phyloP scores from a whole-genome alignment of 2,888 invertebrate genomes.

The Eudemis profundana region DNA sequence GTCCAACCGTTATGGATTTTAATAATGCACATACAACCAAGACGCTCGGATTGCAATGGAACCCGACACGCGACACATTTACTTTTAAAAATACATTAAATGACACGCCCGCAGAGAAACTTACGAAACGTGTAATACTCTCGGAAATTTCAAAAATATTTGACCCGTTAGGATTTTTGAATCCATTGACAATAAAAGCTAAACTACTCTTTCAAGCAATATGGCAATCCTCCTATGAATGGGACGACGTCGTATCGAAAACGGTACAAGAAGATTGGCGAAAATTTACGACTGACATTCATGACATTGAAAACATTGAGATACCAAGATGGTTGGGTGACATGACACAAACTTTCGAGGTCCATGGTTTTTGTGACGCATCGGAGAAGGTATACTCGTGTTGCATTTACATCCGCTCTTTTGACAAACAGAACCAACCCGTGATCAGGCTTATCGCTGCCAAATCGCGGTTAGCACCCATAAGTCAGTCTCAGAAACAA shows the following conservation, averaged over 20 bases:
- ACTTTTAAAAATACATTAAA: neutral
- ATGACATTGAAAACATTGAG: neutral
- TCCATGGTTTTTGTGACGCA: constrained; percentile 3
- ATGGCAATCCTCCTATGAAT: constrained; percentile 12
- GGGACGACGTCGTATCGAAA: constrained; percentile 7
- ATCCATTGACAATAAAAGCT: constrained; percentile 25
- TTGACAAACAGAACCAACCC: neutral
- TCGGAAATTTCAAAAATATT: constrained; percentile 23
- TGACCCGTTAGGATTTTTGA: constrained; percentile 34
- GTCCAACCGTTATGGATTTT: constrained; percentile 28
- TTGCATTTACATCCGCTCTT: neutral
- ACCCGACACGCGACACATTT: constrained; percentile 6
- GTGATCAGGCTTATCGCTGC: neutral
- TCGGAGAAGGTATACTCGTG: neutral
- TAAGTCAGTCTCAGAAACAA: neutral
- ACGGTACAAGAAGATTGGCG: neutral
- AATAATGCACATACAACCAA: constrained; percentile 27
- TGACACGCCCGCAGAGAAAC: neutral
- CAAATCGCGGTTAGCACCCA: neutral
- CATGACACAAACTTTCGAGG: neutral
- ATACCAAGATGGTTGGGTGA: constrained; percentile 13
- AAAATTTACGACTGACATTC: neutral
- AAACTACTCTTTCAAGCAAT: constrained; percentile 38
- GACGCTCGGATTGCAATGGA: constrained; percentile 4
- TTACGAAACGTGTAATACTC: constrained; percentile 1